Percentiles rank a stretch among this genome's conserved stretches.
Evolutionary conservation across 2,888 invertebrate genomes (phyloP).

Genomic region (Julus scandinavius): DNA sequence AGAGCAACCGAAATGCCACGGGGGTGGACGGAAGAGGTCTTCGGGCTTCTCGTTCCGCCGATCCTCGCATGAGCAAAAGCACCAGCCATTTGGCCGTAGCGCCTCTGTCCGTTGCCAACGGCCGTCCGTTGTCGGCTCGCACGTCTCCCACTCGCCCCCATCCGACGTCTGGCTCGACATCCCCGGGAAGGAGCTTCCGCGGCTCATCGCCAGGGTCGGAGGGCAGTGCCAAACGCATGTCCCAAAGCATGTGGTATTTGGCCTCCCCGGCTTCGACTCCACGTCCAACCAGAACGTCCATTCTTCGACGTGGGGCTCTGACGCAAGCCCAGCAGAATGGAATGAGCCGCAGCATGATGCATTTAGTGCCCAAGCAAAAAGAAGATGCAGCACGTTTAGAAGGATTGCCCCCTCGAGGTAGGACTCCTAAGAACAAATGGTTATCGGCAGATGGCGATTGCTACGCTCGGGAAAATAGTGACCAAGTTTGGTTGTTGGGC

Average conservation of each 20-base stretch:
- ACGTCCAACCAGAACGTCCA: constrained; percentile 59
- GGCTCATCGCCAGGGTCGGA: constrained; percentile 51
- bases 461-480: constrained; percentile 6
- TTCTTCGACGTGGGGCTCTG: constrained; percentile 59
- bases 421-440: neutral
- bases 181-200: constrained; percentile 43
- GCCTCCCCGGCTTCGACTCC: constrained; percentile 54
- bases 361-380: constrained; percentile 50
- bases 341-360: constrained; percentile 58
- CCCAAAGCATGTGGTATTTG: constrained; percentile 60
- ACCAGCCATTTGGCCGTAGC: constrained; percentile 55
- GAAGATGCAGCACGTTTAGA: neutral
- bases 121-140: constrained; percentile 43
- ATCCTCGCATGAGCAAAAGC: constrained; percentile 57
- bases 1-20: constrained; percentile 47
- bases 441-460: neutral
- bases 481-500: neutral
- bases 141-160: constrained; percentile 47
- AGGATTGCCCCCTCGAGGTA: constrained; percentile 49
- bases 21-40: constrained; percentile 39
- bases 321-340: constrained; percentile 51
- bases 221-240: constrained; percentile 53
- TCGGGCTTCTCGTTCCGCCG: constrained; percentile 53
- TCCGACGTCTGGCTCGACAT: constrained; percentile 12
- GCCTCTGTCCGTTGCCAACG: constrained; percentile 58